Conservation (phyloP, 2,797 vertebrate genomes). For the Macropus fuliginosus region DNA sequence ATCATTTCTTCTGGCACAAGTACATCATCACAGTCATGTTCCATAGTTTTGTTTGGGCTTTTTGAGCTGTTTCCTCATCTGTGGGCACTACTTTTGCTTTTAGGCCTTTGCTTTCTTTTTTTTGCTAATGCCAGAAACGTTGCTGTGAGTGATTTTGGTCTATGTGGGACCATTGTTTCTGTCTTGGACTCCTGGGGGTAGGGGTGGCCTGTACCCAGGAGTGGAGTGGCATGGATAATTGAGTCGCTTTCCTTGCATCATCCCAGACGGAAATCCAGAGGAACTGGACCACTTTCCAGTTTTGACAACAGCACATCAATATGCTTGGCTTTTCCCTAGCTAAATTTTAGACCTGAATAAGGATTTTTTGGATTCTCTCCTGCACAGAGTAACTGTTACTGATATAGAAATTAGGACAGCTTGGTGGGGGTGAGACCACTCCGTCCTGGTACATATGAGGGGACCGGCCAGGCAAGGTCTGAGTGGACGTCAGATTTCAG, state of each 20-base stretch:
- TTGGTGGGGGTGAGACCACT: neutral
- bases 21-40: neutral
- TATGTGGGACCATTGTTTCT: neutral
- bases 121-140: neutral
- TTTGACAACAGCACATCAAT: neutral
- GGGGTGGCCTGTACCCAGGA: neutral
- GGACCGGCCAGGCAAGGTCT: neutral
- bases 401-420: neutral
- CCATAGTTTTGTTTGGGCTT: neutral
- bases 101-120: neutral
- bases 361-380: neutral
- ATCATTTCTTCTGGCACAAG: neutral
- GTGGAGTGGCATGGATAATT: neutral
- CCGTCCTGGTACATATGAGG: neutral
- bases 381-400: neutral
- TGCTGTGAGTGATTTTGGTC: neutral
- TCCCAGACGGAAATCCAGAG: neutral
- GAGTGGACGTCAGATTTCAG: neutral
- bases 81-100: neutral
- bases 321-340: neutral
- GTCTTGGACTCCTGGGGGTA: neutral
- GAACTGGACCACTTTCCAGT: neutral
- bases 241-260: neutral
- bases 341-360: neutral
- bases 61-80: neutral